These are phyloP conservation scores for Ispidina lecontei DNA, from an alignment of 2,797 vertebrate species.

Conservation along the genomic window DNA sequence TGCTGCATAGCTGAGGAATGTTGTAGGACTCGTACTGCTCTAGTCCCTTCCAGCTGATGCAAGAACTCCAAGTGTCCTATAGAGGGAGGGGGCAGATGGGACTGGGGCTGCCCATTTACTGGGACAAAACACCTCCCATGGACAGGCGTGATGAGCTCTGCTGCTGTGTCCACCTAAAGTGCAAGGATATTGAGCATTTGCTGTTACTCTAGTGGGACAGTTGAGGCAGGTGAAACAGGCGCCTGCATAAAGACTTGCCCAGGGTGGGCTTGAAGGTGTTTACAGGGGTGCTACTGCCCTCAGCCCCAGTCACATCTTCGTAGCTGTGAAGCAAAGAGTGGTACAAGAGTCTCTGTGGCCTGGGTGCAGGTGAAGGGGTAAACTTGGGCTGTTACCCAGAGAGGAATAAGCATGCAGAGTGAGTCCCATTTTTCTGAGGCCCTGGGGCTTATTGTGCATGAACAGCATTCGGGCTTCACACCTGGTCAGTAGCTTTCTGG, in stretches of 20 bases:
- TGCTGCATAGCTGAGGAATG: slow-evolving; percentile 40
- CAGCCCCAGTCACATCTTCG: background rate
- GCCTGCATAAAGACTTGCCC: background rate
- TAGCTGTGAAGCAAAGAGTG: background rate
- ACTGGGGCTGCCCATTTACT: background rate
- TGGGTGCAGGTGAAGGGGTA: background rate
- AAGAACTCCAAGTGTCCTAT: background rate
- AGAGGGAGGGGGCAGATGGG: rapidly evolving
- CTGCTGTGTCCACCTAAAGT: background rate
- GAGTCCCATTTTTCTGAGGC: background rate
- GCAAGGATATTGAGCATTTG: background rate
- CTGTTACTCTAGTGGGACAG: background rate
- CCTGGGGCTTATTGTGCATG: rapidly evolving
- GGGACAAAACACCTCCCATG: background rate
- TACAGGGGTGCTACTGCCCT: background rate
- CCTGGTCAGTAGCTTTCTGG: background rate
- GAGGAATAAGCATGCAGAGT: background rate
- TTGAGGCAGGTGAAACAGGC: background rate
- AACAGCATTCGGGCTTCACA: background rate
- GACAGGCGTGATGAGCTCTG: background rate
- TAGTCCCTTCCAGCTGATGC: background rate
- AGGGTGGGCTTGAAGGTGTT: background rate
- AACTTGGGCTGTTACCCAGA: background rate
- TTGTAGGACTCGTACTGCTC: slow-evolving; percentile 11
- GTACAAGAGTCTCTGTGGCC: background rate